phyloP scores from a whole-genome alignment of 2,113 vertebrate genomes.

The Boulengeromyrus knoepffleri region DNA sequence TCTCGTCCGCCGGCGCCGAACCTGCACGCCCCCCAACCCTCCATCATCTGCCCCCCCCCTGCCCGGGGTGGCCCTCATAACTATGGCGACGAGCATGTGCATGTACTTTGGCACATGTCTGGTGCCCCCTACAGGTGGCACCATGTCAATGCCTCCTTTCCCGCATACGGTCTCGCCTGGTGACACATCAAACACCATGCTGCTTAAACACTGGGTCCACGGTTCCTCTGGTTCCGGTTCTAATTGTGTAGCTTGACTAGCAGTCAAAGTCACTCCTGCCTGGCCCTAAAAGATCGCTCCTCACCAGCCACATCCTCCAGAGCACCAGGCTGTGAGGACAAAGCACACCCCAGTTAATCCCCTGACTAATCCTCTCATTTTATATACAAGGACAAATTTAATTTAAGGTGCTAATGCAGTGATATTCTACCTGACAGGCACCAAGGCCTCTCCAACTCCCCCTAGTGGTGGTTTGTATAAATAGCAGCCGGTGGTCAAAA shows the following conservation, averaged over 20 bases:
- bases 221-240: no score
- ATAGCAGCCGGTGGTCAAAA: neutral
- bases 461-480: neutral
- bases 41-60: neutral
- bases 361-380: neutral
- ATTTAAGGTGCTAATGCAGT: slow-evolving; percentile 7
- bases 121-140: neutral
- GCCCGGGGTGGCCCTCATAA: neutral
- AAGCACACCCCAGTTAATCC: neutral
- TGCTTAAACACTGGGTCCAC: no score
- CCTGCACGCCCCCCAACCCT: neutral
- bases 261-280: neutral
- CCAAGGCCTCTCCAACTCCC: neutral
- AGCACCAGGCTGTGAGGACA: neutral
- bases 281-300: neutral
- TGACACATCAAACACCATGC: no score
- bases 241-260: neutral
- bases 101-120: neutral
- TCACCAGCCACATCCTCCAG: neutral
- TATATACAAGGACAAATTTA: slow-evolving; percentile 15
- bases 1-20: neutral
- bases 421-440: neutral
- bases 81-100: neutral
- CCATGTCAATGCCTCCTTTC: neutral
- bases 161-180: neutral